Percentiles rank a stretch among this genome's conserved stretches.
These are phyloP conservation scores for Mus spicilegus DNA, from an alignment of 2,113 vertebrate species.

Conservation along the genomic window DNA sequence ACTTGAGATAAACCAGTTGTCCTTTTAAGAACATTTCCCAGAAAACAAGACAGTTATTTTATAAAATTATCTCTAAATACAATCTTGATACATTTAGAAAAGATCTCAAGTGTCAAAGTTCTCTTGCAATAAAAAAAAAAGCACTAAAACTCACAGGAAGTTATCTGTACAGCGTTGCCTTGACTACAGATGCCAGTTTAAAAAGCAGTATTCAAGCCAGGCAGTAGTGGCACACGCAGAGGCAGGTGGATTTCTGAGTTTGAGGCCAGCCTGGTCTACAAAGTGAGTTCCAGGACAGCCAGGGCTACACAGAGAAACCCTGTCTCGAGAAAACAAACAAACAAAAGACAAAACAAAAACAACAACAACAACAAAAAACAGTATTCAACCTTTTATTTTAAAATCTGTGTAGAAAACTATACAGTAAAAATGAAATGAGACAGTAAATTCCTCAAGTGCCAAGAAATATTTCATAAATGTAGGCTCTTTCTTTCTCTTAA, in stretches of 20 bases:
- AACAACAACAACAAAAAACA: neutral
- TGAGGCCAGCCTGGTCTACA: too few relatives aligned
- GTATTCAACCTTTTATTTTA: conserved; percentile 38
- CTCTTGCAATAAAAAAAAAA: neutral
- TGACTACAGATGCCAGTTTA: neutral
- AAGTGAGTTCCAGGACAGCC: too few relatives aligned
- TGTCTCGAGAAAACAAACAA: too few relatives aligned
- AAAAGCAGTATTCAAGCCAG: neutral
- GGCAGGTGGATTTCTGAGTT: too few relatives aligned
- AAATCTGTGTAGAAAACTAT: conserved; percentile 30
- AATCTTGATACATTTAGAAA: neutral
- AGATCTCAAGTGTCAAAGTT: conserved; percentile 22
- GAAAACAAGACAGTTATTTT: conserved; percentile 39
- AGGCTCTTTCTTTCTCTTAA: conserved; percentile 15
- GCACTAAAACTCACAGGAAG: neutral
- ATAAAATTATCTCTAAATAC: conserved; percentile 53
- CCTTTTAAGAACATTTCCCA: conserved; percentile 34
- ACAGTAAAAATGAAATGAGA: conserved; percentile 29
- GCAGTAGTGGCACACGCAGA: too few relatives aligned
- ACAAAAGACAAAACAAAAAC: too few relatives aligned
- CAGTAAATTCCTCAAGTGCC: neutral
- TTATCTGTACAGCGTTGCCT: neutral
- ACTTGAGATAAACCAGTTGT: neutral
- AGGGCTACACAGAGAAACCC: too few relatives aligned
- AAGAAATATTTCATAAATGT: conserved; percentile 28